These are phyloP conservation scores for Limnephilus marmoratus DNA, from an alignment of 2,888 invertebrate species.

Conservation along the genomic window DNA sequence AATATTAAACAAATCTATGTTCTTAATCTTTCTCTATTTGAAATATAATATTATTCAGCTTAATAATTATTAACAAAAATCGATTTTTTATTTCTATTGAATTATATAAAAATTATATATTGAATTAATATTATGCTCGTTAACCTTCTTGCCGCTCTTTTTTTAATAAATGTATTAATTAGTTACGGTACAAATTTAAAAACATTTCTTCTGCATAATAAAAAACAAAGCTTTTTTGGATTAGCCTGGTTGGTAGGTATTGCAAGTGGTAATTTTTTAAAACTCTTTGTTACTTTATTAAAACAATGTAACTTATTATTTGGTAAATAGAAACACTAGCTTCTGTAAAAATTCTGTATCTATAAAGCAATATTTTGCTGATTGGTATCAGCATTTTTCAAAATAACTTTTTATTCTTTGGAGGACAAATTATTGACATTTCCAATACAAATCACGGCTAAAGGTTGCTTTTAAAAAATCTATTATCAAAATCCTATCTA, in stretches of 20 bases:
- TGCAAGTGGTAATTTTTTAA: background rate
- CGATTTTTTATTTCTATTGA: background rate
- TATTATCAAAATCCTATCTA: too few species aligned
- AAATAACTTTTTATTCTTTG: too few species aligned
- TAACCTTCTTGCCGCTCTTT: background rate
- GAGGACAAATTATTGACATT: too few species aligned
- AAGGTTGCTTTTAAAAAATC: too few species aligned
- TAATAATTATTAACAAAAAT: background rate
- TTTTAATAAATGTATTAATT: background rate
- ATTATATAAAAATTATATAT: background rate
- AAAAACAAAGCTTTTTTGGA: background rate
- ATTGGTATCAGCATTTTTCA: too few species aligned
- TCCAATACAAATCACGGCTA: too few species aligned
- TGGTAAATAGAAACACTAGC: background rate
- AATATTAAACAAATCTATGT: background rate
- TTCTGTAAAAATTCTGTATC: background rate
- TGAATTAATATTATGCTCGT: background rate
- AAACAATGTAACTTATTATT: background rate
- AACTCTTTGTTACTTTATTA: background rate
- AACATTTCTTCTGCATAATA: background rate
- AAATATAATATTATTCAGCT: background rate
- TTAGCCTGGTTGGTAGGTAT: background rate
- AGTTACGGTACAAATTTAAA: background rate
- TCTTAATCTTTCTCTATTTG: background rate
- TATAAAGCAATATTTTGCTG: background rate